Base-by-base conservation (phyloP, 2,113 vertebrate genomes). In the Podarcis cretensis region DNA sequence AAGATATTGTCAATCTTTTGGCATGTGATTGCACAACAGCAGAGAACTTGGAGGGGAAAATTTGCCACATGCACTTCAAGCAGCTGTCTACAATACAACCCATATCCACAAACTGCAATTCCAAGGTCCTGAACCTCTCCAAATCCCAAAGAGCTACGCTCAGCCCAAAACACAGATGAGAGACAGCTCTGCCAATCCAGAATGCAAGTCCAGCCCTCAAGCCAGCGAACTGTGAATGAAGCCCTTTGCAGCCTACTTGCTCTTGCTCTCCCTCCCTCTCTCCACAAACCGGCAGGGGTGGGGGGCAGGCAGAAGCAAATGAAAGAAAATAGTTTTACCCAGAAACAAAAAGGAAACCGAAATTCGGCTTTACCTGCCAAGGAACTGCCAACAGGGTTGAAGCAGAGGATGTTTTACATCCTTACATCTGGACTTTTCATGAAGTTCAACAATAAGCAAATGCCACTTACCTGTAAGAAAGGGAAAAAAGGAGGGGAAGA, bases 401-500 rank as follows among this genome's bases (percentile, higher is more conserved):
- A 48, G 23, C 21, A 87, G 87, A 88, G 90, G 84, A 90, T 90
- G 88, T 91, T 94, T 94, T 92, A 94, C 87, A 91, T 80, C 65
- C 87, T 81, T 77, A 3, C 3, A 37, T 89, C 75, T 16, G 85
- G 85, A 91, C 94, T 81, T 91, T 76, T 78, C 91, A 90, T 92
- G 94, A 83, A 91, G 77, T 90, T 92, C 93, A 95, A 94, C 89
- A 93, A 92, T 91, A 96, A 95, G 83, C 82, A 96, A 97, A 94
- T 87, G 87, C 63, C 96, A 97, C 96, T 97, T 97, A 97, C 96
- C 96, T 97, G 95, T 3, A 23, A 91, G 93, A 89, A 91, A 90
- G 92, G 3, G 9, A 4, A 59, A 91, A 80, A 87, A 43, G 35
- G 4, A 25, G 48, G 81, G 27, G 37, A 89, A 63, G 18, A 6